Base-by-base conservation (phyloP, 1,140 invertebrate species). In the Microplitis mediator region DNA sequence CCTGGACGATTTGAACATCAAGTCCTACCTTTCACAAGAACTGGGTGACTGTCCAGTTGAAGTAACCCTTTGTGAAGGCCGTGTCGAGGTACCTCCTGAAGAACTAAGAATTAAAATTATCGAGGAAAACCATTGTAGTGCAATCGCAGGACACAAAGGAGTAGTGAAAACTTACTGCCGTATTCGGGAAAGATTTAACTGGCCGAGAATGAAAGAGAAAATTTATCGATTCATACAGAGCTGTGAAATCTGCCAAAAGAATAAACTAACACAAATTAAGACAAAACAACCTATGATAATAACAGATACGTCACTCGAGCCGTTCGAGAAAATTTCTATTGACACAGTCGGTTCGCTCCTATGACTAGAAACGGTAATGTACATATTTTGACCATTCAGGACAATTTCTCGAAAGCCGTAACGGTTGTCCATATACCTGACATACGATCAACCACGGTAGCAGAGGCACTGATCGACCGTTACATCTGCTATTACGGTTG, bases 381-480 rank as follows among this genome's bases (percentile, higher is more conserved):
- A 3, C 70, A 72, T 54, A 65, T 71, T 39, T 45, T 83, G 4
- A 79, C 79, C 13, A 66, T 78, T 3, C 77, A 81, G 72, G 78
- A 81, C 70, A 76, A 81, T 69, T 66, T 83, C 36, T 76, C 77
- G 0, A 83, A 82, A 74, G 79, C 74, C 71, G 74, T 69, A 6
- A 32, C 56, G 3, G 76, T 77, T 4, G 35, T 67, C 4, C 36
- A 75, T 13, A 0, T 82, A 14, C 74, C 69, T 13, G 73, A 78
- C 74, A 69, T 78, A 36, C 68, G 74, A 58, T 70, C 79, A 35
- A 62, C 63, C 35, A 77, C 77, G 34, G 71, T 81, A 34, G 76
- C 80, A 0, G 35, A 76, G 31, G 71, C 63, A 0, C 71, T 83
- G 11, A 73, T 54, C 0, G 23, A 23, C 23, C 23, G 23, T 1